Evolutionary conservation across 53 echinoderm and acorn worm species (phyloP), one percentile per base, ranked within the genome.

Genomic region (Apostichopus leukothele): DNA sequence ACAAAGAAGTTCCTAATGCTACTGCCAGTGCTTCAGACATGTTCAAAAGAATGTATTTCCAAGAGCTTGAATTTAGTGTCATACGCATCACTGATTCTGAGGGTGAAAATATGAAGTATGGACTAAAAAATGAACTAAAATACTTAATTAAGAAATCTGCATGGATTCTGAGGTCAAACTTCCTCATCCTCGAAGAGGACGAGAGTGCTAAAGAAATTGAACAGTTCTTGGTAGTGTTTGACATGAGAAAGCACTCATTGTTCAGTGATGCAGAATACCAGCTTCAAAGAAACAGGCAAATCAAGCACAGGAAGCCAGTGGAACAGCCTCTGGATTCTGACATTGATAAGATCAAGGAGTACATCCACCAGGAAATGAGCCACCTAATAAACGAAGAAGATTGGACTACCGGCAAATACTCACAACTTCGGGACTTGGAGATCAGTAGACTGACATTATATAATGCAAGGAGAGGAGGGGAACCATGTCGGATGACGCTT

Each of bases 251-350:
- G n/a, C 67, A 67, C 12, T 60, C 60, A 60, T 12, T 67, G 13
- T 67, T 67, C 13, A 67, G 67, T 67, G 93, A 95, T 90, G 95
- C 95, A 19, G 53, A 59, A 6, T 93, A 95, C 83, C 63, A 77
- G 50, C 74, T 88, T 4, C 74, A 86, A 18, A 92, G 88, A 53
- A 90, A 86, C 77, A 78, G 91, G 12, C 89, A 90, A 19, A 60
- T 75, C 25, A 91, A 86, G 50, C 67, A 91, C 10, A 53, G 93
- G 9, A 92, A 90, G 53, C 93, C 95, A 26, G 78, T 77, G 16
- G 63, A 57, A 9, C 89, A 92, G 5, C 93, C 95, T 51, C 76
- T 95, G 7, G 95, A 95, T 71, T 73, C 26, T 14, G 93, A 95
- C 80, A 71, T 95, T 71, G 27, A 88, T 52, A 85, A 67, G 74